Conservation (phyloP, 2,113 vertebrate genomes). For the Hassar affinis region DNA sequence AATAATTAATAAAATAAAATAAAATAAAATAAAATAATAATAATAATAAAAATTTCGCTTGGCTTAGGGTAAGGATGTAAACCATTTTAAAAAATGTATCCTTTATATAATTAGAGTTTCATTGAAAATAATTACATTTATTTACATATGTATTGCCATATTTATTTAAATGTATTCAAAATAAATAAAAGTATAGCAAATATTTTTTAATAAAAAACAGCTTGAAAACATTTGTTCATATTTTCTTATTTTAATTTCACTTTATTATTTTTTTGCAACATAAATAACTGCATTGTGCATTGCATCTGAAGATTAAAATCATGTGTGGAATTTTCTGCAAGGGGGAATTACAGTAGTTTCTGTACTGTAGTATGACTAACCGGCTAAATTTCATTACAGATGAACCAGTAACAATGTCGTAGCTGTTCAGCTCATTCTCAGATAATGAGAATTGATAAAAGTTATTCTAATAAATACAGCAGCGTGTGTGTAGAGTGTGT, state of each 20-base stretch:
- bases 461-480: not conserved
- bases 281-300: not conserved
- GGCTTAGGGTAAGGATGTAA: too few species aligned
- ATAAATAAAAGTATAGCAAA: not conserved
- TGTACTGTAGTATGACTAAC: too few species aligned
- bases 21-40: too few species aligned
- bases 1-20: too few species aligned
- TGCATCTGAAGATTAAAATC: not conserved
- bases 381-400: too few species aligned
- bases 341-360: too few species aligned
- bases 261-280: not conserved
- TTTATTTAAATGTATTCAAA: not conserved
- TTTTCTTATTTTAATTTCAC: not conserved
- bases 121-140: not conserved
- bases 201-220: not conserved
- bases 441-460: too few species aligned
- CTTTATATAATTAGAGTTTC: not conserved
- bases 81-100: not conserved
- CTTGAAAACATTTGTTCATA: not conserved
- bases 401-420: not conserved
- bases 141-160: too few species aligned
- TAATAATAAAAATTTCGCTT: too few species aligned
- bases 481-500: not conserved
- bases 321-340: not conserved
- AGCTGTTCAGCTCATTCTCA: too few species aligned